Base-by-base conservation (phyloP, 2,797 vertebrate genomes). In the Manis pentadactyla region DNA sequence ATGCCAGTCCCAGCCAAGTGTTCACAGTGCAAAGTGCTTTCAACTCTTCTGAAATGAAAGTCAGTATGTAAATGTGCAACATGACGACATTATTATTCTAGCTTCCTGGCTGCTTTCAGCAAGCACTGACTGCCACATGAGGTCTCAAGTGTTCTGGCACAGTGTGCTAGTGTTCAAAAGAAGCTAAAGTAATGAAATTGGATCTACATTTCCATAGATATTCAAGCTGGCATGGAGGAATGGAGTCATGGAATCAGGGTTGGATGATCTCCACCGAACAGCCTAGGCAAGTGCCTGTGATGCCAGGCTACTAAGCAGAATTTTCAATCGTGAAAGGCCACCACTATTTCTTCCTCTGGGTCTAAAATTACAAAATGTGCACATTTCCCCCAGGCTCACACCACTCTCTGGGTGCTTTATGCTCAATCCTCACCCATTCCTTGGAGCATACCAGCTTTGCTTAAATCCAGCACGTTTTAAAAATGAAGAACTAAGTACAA, bases 61-160 rank as follows among this genome's bases (percentile, higher is more conserved):
- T 95, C 94, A 90, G 90, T 97, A 98, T 98, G 97, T 90, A 98
- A 98, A 98, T 98, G 96, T 97, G 98, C 97, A 97, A 88, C 95
- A 90, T 96, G 96, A 97, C 79, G 85, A 86, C 97, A 96, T 98
- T 98, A 97, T 97, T 97, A 97, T 97, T 97, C 96, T 89, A 87
- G 95, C 74, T 97, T 93, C 85, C 97, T 98, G 96, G 97, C 96
- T 97, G 97, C 97, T 97, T 97, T 90, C 88, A 97, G 95, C 96
- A 96, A 96, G 96, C 96, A 94, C 96, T 96, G 92, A 92, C 97
- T 98, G 97, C 95, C 97, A 96, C 97, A 97, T 90, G 93, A 98
- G 96, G 97, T 97, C 97, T 98, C 96, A 97, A 98, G 97, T 96
- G 94, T 97, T 96, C 95, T 98, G 98, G 97, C 98, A 98, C 93